Evolutionary conservation across 1,140 invertebrate genomes (phyloP).

Genomic region (Drosophila sechellia): DNA sequence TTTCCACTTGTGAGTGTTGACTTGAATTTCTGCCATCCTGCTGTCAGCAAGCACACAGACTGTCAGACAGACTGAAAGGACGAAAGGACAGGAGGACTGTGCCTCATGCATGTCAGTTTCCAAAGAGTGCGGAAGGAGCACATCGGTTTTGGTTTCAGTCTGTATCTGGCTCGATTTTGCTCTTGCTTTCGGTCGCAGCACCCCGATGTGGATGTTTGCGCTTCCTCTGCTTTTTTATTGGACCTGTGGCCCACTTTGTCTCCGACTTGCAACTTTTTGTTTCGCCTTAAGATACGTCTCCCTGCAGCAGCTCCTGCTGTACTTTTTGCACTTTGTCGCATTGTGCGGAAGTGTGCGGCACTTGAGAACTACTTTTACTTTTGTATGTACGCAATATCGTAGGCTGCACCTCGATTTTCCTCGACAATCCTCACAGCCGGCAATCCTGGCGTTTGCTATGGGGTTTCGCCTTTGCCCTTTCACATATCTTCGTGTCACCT

Average conservation of each 20-base stretch:
- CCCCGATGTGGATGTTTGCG: constrained; percentile 15
- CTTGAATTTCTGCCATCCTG: constrained; percentile 44
- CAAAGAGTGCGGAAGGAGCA: constrained; percentile 39
- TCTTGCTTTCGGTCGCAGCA: constrained; percentile 8
- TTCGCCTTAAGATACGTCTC: constrained; percentile 40
- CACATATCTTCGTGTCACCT: constrained; percentile 55
- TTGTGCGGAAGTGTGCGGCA: constrained; percentile 70
- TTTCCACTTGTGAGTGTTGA: constrained; percentile 52
- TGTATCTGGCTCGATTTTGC: constrained; percentile 6
- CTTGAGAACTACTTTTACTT: constrained; percentile 79
- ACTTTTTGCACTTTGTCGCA: constrained; percentile 74
- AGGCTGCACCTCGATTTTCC: constrained; percentile 17
- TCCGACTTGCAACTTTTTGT: constrained; percentile 72
- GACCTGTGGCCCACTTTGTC: constrained; percentile 69
- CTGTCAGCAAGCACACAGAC: constrained; percentile 13
- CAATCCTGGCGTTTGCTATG: constrained; percentile 19
- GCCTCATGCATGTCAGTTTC: constrained; percentile 35
- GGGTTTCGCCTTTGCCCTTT: constrained; percentile 15
- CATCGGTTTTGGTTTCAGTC: constrained; percentile 36
- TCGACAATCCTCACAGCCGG: background rate
- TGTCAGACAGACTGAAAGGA: no score
- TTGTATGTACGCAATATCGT: constrained; percentile 73
- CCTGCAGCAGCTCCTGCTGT: constrained; percentile 35
- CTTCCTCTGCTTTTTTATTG: constrained; percentile 39
- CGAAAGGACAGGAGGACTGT: background rate